Conservation (phyloP, 2,113 vertebrate genomes). For the Hystrix brachyura region DNA sequence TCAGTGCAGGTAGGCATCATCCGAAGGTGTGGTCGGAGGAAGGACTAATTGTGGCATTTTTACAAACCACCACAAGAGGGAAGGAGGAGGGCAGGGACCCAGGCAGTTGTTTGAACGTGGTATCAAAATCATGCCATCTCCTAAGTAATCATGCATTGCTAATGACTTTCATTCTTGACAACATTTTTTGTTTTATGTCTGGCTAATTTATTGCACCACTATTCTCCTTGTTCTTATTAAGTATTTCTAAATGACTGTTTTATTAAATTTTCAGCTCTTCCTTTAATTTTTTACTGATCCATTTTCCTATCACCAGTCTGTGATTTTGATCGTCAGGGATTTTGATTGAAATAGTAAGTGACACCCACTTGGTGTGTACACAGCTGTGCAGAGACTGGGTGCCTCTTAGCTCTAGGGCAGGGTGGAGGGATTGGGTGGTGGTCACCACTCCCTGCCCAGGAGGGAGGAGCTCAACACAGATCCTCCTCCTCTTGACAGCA, state of each 20-base stretch:
- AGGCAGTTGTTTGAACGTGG: neutral
- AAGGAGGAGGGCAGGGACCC: neutral
- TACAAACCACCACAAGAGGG: neutral
- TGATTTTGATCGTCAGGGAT: neutral
- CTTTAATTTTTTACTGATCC: neutral
- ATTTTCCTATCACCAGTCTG: neutral
- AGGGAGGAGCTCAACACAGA: neutral
- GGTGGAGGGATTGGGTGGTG: neutral
- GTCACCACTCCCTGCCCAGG: neutral
- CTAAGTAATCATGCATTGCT: neutral
- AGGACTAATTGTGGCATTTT: neutral
- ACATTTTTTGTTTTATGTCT: neutral
- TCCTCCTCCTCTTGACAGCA: neutral
- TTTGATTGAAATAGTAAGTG: neutral
- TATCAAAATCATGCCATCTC: neutral
- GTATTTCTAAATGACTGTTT: slow-evolving; percentile 2
- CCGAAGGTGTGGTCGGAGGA: neutral
- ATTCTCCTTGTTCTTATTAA: slow-evolving; percentile 6
- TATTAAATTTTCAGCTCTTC: neutral
- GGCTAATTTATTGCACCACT: neutral
- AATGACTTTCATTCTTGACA: neutral
- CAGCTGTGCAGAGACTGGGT: neutral
- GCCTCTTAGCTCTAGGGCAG: neutral
- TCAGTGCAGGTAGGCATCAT: neutral
- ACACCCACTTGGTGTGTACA: neutral